Conservation (phyloP, 2,888 invertebrate species). For the Coleophora deauratella region DNA sequence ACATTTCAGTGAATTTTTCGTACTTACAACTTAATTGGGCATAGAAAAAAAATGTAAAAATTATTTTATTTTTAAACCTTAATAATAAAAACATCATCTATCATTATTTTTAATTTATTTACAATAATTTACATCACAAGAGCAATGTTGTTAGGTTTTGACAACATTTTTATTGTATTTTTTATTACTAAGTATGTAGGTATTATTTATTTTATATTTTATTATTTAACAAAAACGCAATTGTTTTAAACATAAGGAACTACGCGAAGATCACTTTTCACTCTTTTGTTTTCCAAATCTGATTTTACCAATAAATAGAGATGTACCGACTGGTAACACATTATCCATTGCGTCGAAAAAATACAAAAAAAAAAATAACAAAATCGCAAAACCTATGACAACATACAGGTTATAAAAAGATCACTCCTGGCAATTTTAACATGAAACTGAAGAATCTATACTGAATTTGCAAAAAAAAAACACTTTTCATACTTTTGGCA, state of each 20-base stretch:
- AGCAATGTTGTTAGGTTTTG: conserved; percentile 46
- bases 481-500: too few species aligned
- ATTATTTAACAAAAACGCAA: conserved; percentile 25
- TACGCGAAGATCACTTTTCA: conserved; percentile 29
- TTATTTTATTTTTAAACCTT: conserved; percentile 49
- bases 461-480: too few species aligned
- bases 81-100: conserved; percentile 35
- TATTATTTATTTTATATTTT: conserved; percentile 14
- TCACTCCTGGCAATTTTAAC: too few species aligned
- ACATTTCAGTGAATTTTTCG: conserved; percentile 38
- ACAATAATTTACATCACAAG: conserved; percentile 73
- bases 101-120: conserved; percentile 46
- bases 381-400: too few species aligned
- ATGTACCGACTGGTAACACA: too few species aligned
- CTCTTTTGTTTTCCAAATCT: conserved; percentile 1
- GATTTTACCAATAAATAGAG: background rate
- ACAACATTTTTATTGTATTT: conserved; percentile 31
- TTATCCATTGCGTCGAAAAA: too few species aligned
- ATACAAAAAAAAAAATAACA: background rate
- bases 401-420: too few species aligned
- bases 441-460: too few species aligned
- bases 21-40: conserved; percentile 51
- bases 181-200: too few species aligned
- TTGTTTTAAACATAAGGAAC: conserved; percentile 32
- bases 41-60: conserved; percentile 36